Base-by-base conservation (phyloP, 2,797 vertebrate species). In the Crypturellus tataupa region DNA sequence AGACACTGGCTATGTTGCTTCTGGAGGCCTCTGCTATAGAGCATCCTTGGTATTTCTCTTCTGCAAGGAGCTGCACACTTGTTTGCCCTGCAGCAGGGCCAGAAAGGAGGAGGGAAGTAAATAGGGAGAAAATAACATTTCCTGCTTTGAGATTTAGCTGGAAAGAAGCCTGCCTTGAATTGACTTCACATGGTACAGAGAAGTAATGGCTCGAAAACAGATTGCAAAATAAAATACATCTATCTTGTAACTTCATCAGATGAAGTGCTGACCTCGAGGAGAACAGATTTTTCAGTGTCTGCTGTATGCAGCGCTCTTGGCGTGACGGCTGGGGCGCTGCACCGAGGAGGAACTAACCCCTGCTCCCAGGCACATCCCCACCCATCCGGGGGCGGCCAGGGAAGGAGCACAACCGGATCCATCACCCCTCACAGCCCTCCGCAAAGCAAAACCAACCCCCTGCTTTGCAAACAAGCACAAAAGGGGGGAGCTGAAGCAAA, bases 141-240 rank as follows among this genome's bases (percentile, higher is more conserved):
- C 96, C 96, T 95, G 93, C 90, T 96, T 97, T 96, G 95, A 81
- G 87, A 90, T 95, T 95, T 89, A 95, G 79, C 86, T 97, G 97
- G 97, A 97, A 96, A 92, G 88, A 71, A 96, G 95, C 96, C 94
- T 87, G 85, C 67, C 51, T 95, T 87, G 94, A 96, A 97, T 79
- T 97, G 95, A 93, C 95, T 94, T 97, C 96, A 96, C 92, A 92
- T 95, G 97, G 94, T 78, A 95, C 33, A 46, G 39, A 90, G 91
- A 83, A 93, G 90, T 44, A 73, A 85, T 0, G 4, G 75, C 65
- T 91, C 23, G 5, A 76, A 89, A 96, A 93, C 81, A 76, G 85
- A 79, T 8, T 77, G 65, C 93, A 95, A 92, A 94, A 65, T 49
- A 49, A 49, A 49, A 49, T 49, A 49, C 47, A 49, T 49, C 47